Conservation (phyloP, 1,140 invertebrate genomes). For the Rhysida immarginata region DNA sequence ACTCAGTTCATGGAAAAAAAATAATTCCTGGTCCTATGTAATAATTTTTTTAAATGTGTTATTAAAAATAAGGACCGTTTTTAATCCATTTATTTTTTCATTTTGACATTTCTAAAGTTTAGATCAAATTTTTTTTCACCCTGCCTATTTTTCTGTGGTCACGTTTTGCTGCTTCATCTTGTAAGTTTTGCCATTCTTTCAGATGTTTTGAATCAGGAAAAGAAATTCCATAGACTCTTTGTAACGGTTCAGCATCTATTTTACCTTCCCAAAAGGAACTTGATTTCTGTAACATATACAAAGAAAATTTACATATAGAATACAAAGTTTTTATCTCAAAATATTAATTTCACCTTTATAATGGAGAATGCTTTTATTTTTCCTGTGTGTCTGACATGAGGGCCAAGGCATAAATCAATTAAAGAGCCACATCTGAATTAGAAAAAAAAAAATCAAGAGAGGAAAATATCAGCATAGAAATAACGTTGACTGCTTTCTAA, state of each 20-base stretch:
- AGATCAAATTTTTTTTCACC: slow-evolving; percentile 25
- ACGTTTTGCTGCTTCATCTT: slow-evolving; percentile 95
- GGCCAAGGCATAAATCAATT: slow-evolving; percentile 94
- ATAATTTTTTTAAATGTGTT: no score
- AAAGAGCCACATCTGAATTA: slow-evolving; percentile 79
- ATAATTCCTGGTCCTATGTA: slow-evolving; percentile 91
- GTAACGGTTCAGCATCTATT: slow-evolving; percentile 78
- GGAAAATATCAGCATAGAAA: not conserved
- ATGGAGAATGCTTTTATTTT: slow-evolving; percentile 90
- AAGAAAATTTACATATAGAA: no score
- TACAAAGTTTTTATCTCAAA: no score
- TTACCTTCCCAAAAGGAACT: slow-evolving; percentile 99
- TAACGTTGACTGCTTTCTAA: not conserved
- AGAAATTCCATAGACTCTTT: slow-evolving; percentile 94
- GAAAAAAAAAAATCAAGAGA: slow-evolving; percentile 10
- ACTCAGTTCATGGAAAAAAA: slow-evolving; percentile 96
- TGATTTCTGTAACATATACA: no score
- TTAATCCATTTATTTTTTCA: no score
- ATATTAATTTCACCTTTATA: slow-evolving; percentile 72
- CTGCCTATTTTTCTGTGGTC: slow-evolving; percentile 92
- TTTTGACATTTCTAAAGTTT: not conserved
- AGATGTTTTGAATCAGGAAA: slow-evolving; percentile 93
- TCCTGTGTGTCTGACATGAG: slow-evolving; percentile 92
- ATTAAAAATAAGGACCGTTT: no score
- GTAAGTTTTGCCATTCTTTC: slow-evolving; percentile 94